These are phyloP conservation scores for Eleginops maclovinus DNA, from an alignment of 2,113 vertebrate species.

Conservation along the genomic window DNA sequence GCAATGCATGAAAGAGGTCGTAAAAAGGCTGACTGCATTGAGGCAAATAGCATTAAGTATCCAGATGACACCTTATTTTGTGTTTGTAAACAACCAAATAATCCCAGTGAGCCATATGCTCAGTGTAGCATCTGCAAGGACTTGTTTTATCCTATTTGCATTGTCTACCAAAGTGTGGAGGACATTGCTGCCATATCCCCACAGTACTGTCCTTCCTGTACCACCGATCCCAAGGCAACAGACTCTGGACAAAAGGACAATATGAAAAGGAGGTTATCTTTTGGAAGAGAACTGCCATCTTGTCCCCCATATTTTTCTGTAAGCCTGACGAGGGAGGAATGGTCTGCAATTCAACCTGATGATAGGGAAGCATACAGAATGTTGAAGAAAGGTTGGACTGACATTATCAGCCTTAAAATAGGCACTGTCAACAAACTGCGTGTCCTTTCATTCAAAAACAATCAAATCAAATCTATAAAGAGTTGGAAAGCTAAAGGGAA, in stretches of 20 bases:
- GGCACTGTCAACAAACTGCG: not conserved
- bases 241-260: constrained; percentile 3
- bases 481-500: not conserved
- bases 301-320: not conserved
- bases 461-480: not conserved
- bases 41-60: no score
- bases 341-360: not conserved
- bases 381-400: not conserved
- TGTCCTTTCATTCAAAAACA: not conserved
- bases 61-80: not conserved
- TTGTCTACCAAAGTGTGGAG: not conserved
- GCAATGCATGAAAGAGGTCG: no score
- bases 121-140: not conserved
- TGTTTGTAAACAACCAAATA: no score
- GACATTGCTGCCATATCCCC: constrained; percentile 7
- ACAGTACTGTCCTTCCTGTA: not conserved
- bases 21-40: no score
- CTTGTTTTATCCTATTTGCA: not conserved
- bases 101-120: not conserved
- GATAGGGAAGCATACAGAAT: not conserved
- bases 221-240: not conserved
- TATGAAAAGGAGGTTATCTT: not conserved
- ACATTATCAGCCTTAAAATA: not conserved
- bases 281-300: not conserved
- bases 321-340: not conserved